A percentile compares a stretch with the other conserved stretches of the same genome.
These are phyloP conservation scores for Campylorhamphus procurvoides DNA, from an alignment of 2,113 vertebrate genomes.

Conservation along the genomic window DNA sequence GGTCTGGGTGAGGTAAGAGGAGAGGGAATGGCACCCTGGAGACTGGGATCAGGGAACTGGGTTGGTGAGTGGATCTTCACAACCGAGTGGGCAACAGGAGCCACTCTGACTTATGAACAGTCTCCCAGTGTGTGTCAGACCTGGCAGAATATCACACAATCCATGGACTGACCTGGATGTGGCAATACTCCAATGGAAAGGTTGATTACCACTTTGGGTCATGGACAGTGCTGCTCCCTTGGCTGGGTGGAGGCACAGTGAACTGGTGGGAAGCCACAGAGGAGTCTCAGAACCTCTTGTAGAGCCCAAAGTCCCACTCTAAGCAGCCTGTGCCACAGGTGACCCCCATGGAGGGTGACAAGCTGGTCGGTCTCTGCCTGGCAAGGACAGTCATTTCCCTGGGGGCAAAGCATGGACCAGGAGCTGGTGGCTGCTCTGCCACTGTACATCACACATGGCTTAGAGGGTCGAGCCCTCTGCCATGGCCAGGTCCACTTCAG, in stretches of 20 bases:
- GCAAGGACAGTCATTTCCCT: not conserved
- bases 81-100: not conserved
- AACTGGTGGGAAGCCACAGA: not conserved
- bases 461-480: not conserved
- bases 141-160: not conserved
- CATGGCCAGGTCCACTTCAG: not conserved
- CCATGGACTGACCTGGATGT: not conserved
- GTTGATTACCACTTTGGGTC: not conserved
- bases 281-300: not conserved
- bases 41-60: fast-evolving
- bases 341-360: not conserved
- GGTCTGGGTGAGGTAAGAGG: not conserved
- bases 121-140: not conserved
- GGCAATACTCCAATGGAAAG: not conserved
- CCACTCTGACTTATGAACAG: not conserved
- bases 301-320: not conserved
- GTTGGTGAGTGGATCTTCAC: not conserved
- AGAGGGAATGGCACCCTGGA: not conserved
- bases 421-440: not conserved
- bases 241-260: fast-evolving
- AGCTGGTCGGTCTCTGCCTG: not conserved
- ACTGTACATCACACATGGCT: fast-evolving
- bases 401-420: not conserved
- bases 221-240: not conserved
- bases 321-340: not conserved